Evolutionary conservation across 1,140 invertebrate genomes (phyloP), one percentile per base, ranked within the genome.

Genomic region (Euglossa dilemma): DNA sequence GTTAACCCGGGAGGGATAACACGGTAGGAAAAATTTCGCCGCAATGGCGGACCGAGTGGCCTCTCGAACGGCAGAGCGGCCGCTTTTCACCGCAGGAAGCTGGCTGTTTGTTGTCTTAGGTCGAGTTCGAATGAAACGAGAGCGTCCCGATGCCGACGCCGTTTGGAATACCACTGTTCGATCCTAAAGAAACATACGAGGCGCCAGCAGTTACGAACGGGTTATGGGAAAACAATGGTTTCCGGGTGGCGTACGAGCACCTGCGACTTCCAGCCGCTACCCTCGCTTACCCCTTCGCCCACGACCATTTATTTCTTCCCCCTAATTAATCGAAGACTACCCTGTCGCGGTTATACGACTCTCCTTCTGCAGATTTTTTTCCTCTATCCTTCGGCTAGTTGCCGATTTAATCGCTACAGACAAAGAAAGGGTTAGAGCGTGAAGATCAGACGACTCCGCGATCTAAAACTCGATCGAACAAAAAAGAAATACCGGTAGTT

Each of bases 141-240:
- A 92, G 89, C 89, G 84, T 80, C 84, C 84, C 84, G 85, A 88
- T 88, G 85, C 85, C 87, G 89, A 83, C 87, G 72, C 84, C 80
- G 85, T 91, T 90, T 85, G 88, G 85, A 90, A 91, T 91, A 90
- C 87, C 75, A 85, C 85, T 84, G 63, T 85, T 81, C 87, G 91
- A 93, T 92, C 92, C 92, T 93, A 93, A 93, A 93, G 91, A 92
- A 93, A 93, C 92, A 93, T 86, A 86, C 88, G 85, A 74, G 91
- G 88, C 92, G 91, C 91, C 91, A 87, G 87, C 91, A 85, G 91
- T 91, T 91, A 91, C 89, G 90, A 92, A 92, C 91, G 90, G 91
- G 90, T 92, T 92, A 92, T 91, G 90, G 85, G 90, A 91, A 92
- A 92, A 93, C 90, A 91, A 92, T 87, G 87, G 89, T 87, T 92